These are phyloP conservation scores for Nannobrachium achirus DNA, from an alignment of 2,113 vertebrate genomes.

Conservation along the genomic window DNA sequence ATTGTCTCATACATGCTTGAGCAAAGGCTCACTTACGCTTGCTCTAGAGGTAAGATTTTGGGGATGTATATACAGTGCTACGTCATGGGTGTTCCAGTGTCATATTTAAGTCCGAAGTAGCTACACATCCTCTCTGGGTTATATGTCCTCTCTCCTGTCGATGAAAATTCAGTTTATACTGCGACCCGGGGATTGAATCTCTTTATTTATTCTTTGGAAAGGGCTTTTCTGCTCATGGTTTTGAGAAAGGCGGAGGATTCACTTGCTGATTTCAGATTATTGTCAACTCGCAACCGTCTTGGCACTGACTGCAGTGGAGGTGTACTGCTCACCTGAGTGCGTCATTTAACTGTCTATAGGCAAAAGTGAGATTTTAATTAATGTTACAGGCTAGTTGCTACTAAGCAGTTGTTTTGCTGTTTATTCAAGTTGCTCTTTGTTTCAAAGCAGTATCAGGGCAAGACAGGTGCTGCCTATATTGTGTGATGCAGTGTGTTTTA, in stretches of 20 bases:
- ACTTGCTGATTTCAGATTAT: background rate
- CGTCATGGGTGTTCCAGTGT: background rate
- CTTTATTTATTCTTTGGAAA: constrained; percentile 32
- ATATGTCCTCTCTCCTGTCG: constrained; percentile 4
- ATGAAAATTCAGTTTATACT: background rate
- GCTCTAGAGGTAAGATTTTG: background rate
- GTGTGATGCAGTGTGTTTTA: constrained; percentile 8
- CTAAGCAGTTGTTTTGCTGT: constrained; percentile 14
- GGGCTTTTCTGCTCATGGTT: constrained; percentile 2
- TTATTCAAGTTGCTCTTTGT: constrained; percentile 8
- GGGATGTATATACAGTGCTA: constrained; percentile 22
- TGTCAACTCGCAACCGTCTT: background rate
- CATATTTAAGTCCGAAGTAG: constrained; percentile 16
- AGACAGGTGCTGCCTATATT: background rate
- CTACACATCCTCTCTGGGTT: constrained; percentile 11
- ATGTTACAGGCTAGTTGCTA: constrained; percentile 5
- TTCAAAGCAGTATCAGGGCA: constrained; percentile 4
- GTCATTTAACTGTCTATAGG: background rate
- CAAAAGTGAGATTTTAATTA: background rate
- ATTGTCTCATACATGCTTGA: too few species aligned
- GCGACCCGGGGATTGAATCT: background rate
- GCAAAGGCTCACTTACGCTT: too few species aligned
- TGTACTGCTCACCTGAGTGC: background rate
- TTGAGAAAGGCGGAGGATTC: background rate
- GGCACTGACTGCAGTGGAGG: background rate